Evolutionary conservation across 2,797 vertebrate species (phyloP).

Genomic region (Sciurus carolinensis): DNA sequence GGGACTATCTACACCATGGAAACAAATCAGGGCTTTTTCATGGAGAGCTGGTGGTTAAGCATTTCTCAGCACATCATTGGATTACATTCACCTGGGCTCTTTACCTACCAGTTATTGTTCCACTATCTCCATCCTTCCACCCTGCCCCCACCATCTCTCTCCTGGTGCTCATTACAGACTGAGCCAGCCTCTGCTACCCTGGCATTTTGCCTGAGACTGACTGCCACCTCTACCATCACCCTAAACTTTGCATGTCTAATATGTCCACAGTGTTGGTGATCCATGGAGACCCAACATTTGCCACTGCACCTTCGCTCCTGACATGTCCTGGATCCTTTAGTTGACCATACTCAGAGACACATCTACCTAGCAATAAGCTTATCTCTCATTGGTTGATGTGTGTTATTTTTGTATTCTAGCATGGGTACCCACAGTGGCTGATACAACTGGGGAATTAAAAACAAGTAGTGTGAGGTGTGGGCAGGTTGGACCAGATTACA

Average conservation of each 20-base stretch:
- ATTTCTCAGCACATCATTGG: background rate
- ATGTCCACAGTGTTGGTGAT: background rate
- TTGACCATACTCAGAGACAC: background rate
- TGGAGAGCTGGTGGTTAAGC: background rate
- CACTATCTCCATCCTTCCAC: background rate
- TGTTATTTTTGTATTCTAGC: slow-evolving; percentile 35
- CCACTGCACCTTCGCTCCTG: background rate
- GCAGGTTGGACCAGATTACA: background rate
- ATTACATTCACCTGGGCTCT: slow-evolving; percentile 23
- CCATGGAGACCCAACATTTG: background rate
- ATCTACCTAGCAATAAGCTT: slow-evolving; percentile 23
- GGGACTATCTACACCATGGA: background rate
- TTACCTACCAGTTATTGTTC: background rate
- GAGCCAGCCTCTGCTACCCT: background rate
- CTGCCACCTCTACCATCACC: background rate
- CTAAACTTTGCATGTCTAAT: background rate
- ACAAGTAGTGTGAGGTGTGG: background rate
- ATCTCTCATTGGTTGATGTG: background rate
- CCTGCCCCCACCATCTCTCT: background rate
- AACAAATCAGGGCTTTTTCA: background rate
- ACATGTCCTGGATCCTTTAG: background rate
- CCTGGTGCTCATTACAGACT: background rate
- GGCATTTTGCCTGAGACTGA: background rate
- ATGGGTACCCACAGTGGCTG: background rate
- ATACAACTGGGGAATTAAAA: background rate